Percentiles rank a stretch among this genome's conserved stretches.
These are phyloP conservation scores for Ceraclea dissimilis DNA, from an alignment of 2,888 invertebrate genomes.

Conservation along the genomic window DNA sequence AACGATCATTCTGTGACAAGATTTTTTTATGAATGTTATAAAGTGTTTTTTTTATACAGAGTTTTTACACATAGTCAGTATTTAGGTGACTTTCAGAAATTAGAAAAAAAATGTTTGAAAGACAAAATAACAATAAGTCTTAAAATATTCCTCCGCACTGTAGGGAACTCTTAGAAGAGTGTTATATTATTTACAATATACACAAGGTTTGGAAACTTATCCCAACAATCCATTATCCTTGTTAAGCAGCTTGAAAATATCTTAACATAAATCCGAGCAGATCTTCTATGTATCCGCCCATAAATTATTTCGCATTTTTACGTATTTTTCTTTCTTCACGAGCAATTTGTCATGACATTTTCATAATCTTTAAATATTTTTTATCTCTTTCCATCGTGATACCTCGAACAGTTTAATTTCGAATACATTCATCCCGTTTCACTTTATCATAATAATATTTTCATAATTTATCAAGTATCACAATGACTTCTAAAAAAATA, in stretches of 20 bases:
- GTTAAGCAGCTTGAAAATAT: neutral
- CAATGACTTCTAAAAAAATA: neutral
- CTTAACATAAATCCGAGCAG: neutral
- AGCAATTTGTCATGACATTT: neutral
- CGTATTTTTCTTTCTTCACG: neutral
- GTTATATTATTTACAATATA: neutral
- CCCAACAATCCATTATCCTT: neutral
- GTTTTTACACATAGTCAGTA: too few relatives aligned
- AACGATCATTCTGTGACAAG: too few relatives aligned
- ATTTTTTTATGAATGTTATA: too few relatives aligned
- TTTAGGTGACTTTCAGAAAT: too few relatives aligned
- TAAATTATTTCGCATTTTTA: neutral
- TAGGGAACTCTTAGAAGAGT: neutral
- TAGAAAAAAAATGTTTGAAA: too few relatives aligned
- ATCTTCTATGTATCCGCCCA: neutral
- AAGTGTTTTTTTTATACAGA: too few relatives aligned
- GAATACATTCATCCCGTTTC: neutral
- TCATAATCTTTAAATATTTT: constrained; percentile 2
- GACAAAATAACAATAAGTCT: too few relatives aligned
- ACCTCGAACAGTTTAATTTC: neutral
- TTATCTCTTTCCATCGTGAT: neutral
- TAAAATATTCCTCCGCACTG: too few relatives aligned
- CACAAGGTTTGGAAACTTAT: neutral
- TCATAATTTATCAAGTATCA: constrained; percentile 1
- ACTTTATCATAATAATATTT: neutral